Evolutionary conservation across 2,888 invertebrate genomes (phyloP).

Genomic region (Hirtodrosophila trivittata): DNA sequence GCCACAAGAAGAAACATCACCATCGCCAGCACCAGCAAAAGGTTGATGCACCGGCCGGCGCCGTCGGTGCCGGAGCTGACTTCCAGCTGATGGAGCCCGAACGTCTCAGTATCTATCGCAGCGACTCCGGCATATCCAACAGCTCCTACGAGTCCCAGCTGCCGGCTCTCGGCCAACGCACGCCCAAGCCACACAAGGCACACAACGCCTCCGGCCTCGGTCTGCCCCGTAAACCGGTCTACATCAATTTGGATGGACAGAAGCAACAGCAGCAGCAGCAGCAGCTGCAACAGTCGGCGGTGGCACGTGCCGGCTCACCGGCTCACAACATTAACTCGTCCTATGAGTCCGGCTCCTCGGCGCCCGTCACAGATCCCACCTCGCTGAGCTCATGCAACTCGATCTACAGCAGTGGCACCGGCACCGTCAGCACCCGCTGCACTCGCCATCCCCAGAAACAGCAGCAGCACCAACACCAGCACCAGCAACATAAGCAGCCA

Average conservation of each 20-base stretch:
- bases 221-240: slow-evolving; percentile 60
- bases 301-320: slow-evolving; percentile 58
- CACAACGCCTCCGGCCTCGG: slow-evolving; percentile 35
- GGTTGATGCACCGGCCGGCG: slow-evolving; percentile 48
- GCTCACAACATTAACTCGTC: slow-evolving; percentile 77
- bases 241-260: slow-evolving; percentile 75
- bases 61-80: slow-evolving; percentile 49
- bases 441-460: slow-evolving; percentile 69
- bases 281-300: not conserved
- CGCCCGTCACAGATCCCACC: slow-evolving; percentile 71
- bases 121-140: slow-evolving; percentile 84
- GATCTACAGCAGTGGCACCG: slow-evolving; percentile 70
- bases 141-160: slow-evolving; percentile 85
- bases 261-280: slow-evolving; percentile 18
- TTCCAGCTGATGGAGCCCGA: slow-evolving; percentile 82
- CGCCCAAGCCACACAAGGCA: slow-evolving; percentile 63
- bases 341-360: slow-evolving; percentile 78
- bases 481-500: slow-evolving; percentile 51
- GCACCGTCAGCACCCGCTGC: slow-evolving; percentile 60
- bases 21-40: slow-evolving; percentile 82
- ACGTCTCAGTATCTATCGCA: slow-evolving; percentile 83
- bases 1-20: slow-evolving; percentile 81
- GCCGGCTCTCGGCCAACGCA: slow-evolving; percentile 52
- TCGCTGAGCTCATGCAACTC: slow-evolving; percentile 77
- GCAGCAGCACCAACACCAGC: slow-evolving; percentile 44